These are phyloP conservation scores for Lysiphlebus fabarum DNA, from an alignment of 1,140 invertebrate species.

Conservation along the genomic window DNA sequence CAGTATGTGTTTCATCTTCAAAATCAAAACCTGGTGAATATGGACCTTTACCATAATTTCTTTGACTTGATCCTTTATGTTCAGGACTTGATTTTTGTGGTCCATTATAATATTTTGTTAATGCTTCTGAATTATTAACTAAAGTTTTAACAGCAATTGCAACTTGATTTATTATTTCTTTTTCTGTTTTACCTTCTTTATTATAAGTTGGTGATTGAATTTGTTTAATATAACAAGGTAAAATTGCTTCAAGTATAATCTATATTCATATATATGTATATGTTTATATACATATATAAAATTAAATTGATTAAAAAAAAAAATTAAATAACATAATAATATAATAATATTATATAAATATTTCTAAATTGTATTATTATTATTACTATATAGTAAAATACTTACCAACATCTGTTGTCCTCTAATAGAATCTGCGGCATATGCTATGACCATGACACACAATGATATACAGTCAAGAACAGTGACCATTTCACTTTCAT, in stretches of 20 bases:
- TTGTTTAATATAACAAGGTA: conserved; percentile 92
- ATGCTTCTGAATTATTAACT: conserved; percentile 91
- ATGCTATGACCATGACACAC: conserved; percentile 96
- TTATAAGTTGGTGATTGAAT: conserved; percentile 86
- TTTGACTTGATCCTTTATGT: conserved; percentile 81
- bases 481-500: conserved; percentile 91
- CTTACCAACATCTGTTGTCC: conserved; percentile 94
- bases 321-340: too few relatives aligned
- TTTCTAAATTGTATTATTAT: not conserved
- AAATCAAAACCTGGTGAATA: conserved; percentile 82
- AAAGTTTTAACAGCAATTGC: conserved; percentile 94
- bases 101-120: conserved; percentile 79
- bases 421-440: conserved; percentile 90
- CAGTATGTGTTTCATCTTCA: conserved; percentile 84
- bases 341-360: not conserved
- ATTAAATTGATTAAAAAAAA: not conserved
- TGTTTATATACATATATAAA: too few relatives aligned
- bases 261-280: too few relatives aligned
- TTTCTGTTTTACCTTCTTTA: conserved; percentile 83
- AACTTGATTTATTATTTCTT: conserved; percentile 92
- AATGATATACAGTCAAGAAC: conserved; percentile 91
- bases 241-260: conserved; percentile 91
- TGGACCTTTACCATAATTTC: conserved; percentile 71
- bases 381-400: conserved; percentile 16
- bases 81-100: conserved; percentile 83